Conservation (phyloP, 2,888 invertebrate genomes). For the Eilema caniola region DNA sequence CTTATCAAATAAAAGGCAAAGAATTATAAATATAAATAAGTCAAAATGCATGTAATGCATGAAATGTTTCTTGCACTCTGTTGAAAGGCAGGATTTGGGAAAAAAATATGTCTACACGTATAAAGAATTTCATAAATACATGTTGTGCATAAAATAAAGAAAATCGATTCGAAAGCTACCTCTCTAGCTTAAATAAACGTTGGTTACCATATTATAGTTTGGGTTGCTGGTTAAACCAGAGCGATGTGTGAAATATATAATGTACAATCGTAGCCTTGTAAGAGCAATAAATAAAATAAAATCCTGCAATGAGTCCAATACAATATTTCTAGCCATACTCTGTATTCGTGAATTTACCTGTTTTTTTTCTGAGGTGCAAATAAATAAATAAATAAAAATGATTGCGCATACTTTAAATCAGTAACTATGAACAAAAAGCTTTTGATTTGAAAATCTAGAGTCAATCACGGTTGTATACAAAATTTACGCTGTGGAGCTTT, state of each 20-base stretch:
- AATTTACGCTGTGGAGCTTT: too few relatives aligned
- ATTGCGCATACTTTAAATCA: too few relatives aligned
- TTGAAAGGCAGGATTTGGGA: neutral
- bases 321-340: too few relatives aligned
- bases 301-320: neutral
- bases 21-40: neutral
- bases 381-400: too few relatives aligned
- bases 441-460: too few relatives aligned
- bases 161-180: neutral
- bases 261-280: neutral
- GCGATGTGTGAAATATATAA: neutral
- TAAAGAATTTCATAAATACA: neutral
- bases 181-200: neutral
- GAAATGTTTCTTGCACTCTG: too few relatives aligned
- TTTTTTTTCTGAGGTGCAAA: too few relatives aligned
- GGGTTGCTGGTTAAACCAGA: neutral
- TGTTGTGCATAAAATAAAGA: neutral
- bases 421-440: too few relatives aligned
- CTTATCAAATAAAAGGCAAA: too few relatives aligned
- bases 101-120: neutral
- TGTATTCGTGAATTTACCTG: too few relatives aligned
- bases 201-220: slow-evolving; percentile 2
- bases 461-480: too few relatives aligned
- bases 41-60: neutral
- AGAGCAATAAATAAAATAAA: neutral